These are phyloP conservation scores for Adineta ricciae DNA, from an alignment of 2,888 invertebrate genomes.

Conservation along the genomic window DNA sequence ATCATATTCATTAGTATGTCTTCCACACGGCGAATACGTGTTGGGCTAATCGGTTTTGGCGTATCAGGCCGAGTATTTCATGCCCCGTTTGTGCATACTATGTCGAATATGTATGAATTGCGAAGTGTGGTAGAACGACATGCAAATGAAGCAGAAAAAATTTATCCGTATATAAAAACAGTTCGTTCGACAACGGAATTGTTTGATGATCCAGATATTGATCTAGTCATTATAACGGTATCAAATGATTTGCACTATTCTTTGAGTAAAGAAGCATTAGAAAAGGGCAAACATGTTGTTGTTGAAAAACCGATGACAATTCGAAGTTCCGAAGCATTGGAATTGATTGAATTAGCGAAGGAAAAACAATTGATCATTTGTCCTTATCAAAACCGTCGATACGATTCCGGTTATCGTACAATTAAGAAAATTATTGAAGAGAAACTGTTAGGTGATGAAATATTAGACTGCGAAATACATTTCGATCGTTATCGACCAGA, in stretches of 20 bases:
- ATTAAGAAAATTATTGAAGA: neutral
- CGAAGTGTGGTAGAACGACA: neutral
- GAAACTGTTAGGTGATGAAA: neutral
- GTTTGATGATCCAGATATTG: neutral
- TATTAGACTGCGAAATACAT: neutral
- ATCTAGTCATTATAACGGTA: neutral
- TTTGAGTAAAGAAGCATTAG: slow-evolving; percentile 6
- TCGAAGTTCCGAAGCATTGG: neutral
- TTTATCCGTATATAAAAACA: neutral
- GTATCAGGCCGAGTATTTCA: neutral
- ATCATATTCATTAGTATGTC: neutral
- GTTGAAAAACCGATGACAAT: neutral
- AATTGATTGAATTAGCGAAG: neutral
- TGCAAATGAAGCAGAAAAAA: neutral
- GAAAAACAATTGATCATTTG: neutral
- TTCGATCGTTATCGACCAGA: slow-evolving; percentile 12
- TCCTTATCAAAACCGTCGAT: slow-evolving; percentile 12
- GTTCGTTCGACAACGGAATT: slow-evolving; percentile 2
- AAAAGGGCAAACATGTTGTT: slow-evolving; percentile 1
- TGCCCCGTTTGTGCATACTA: neutral
- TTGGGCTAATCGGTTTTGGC: neutral
- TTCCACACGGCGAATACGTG: neutral
- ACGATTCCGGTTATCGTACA: neutral
- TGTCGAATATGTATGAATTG: neutral
- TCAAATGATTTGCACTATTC: neutral